Base-by-base conservation (phyloP, 2,888 invertebrate species). In the Gastracanthus pulcherrimus region DNA sequence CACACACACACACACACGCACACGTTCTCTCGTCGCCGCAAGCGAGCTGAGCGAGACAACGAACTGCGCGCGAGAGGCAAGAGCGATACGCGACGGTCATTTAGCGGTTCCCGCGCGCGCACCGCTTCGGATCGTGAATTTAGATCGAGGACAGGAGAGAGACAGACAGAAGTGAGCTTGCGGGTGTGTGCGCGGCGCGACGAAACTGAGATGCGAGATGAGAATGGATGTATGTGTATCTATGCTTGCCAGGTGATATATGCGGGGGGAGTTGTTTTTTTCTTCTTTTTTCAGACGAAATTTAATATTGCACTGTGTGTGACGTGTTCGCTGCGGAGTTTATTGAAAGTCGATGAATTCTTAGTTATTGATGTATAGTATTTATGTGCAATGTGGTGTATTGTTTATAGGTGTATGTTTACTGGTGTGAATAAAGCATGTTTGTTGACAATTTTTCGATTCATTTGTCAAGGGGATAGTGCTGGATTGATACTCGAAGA, bases 141-240 rank as follows among this genome's bases (percentile, higher is more conserved):
- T 77, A 77, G 81, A 81, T 77, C 81, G 72, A 81, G 81, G 81
- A 36, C 76, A 51, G 19, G n/a, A 36, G 6, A 66, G 34, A 66
- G 64, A 48, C 38, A 71, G 58, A 26, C 6, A 41, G 13, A 26
- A 45, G 45, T 60, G 38, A 51, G 16, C n/a, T n/a, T n/a, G n/a
- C n/a, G 36, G 34, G 70, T 62, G 45, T 38, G n/a, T n/a, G n/a
- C 19, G 23, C 70, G 34, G 34, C 29, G 41, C 34, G 55, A 29
- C 29, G 60, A 60, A 60, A 60, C 34, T 1, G n/a, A 36, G 62
- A 62, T 16, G 29, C 62, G 9, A 34, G 62, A 31, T 26, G 23
- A n/a, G 51, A 55, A 45, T 45, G 45, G 51, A 23, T 55, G 26
- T 55, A 19, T 9, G 23, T 55, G 23, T 55, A 26, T 55, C 48